Conservation (phyloP, 2,888 invertebrate species). For the Arctia plantaginis region DNA sequence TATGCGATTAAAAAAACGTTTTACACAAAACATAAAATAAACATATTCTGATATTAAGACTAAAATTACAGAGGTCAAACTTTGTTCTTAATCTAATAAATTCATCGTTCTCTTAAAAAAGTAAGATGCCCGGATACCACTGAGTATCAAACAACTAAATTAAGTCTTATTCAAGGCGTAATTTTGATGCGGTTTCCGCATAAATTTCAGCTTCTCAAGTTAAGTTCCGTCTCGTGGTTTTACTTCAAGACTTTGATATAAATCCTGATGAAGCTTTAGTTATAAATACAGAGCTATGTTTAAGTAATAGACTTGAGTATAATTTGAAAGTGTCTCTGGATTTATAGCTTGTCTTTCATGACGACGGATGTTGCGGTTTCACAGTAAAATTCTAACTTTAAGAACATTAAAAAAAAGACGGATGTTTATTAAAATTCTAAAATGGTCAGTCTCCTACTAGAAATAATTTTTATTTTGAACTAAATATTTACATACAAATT, state of each 20-base stretch:
- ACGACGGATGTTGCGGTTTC: background rate
- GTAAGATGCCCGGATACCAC: background rate
- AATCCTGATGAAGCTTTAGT: slow-evolving; percentile 16
- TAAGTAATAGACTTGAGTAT: slow-evolving; percentile 8
- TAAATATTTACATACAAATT: background rate
- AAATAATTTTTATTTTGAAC: background rate
- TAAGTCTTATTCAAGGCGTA: slow-evolving; percentile 18
- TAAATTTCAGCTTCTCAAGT: slow-evolving; percentile 30
- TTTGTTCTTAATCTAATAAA: background rate
- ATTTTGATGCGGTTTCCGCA: slow-evolving; percentile 31
- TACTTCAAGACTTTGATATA: slow-evolving; percentile 27
- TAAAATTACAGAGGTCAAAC: background rate
- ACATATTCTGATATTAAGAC: too few relatives aligned
- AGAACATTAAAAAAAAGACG: background rate
- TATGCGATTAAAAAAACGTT: too few relatives aligned
- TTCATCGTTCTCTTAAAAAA: background rate
- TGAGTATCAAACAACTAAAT: slow-evolving; percentile 21
- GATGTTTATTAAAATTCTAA: background rate
- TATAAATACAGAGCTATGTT: slow-evolving; percentile 21
- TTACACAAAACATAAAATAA: background rate
- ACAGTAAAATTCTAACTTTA: slow-evolving; percentile 6
- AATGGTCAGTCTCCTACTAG: background rate
- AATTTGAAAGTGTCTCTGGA: slow-evolving; percentile 14
- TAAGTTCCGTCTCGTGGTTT: slow-evolving; percentile 3
- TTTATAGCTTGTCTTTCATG: slow-evolving; percentile 1